Evolutionary conservation across 2,797 vertebrate genomes (phyloP).

Genomic region (Crypturellus tataupa): DNA sequence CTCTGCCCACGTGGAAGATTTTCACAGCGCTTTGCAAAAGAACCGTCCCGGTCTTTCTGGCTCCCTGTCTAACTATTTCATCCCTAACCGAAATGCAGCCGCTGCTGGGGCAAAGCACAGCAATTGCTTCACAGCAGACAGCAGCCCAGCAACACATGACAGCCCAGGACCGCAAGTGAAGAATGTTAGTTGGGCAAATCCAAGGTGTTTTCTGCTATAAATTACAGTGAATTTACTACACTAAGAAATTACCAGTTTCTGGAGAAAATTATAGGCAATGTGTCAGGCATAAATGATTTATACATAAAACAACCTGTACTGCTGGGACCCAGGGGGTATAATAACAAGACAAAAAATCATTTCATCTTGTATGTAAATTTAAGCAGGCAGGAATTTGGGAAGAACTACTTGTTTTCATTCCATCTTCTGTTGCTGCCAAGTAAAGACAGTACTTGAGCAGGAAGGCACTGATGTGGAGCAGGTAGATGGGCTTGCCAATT

Average conservation of each 20-base stretch:
- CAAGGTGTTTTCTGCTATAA: slow-evolving; percentile 53
- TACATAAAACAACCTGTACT: slow-evolving; percentile 42
- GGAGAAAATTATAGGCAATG: slow-evolving; percentile 60
- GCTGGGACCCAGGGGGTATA: slow-evolving; percentile 38
- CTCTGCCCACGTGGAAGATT: background rate
- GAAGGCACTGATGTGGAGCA: slow-evolving; percentile 61
- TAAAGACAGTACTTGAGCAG: slow-evolving; percentile 49
- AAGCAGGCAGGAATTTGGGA: slow-evolving; percentile 67
- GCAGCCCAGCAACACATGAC: background rate
- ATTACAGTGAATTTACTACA: slow-evolving; percentile 29
- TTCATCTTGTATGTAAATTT: slow-evolving; percentile 67
- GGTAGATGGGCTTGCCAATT: slow-evolving; percentile 52
- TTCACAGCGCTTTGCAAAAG: background rate
- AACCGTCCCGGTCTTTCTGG: background rate
- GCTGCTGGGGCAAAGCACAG: background rate
- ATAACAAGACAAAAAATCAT: slow-evolving; percentile 69
- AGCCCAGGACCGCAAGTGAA: slow-evolving; percentile 12
- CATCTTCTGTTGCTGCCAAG: slow-evolving; percentile 64
- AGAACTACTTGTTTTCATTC: slow-evolving; percentile 62
- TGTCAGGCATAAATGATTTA: slow-evolving; percentile 51
- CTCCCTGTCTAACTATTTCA: background rate
- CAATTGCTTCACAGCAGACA: background rate
- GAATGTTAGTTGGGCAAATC: slow-evolving; percentile 21
- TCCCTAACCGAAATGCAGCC: accelerated
- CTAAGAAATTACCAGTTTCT: slow-evolving; percentile 29